These are phyloP conservation scores for Pterocles orientalis DNA, from an alignment of 2,113 vertebrate species.

Conservation along the genomic window DNA sequence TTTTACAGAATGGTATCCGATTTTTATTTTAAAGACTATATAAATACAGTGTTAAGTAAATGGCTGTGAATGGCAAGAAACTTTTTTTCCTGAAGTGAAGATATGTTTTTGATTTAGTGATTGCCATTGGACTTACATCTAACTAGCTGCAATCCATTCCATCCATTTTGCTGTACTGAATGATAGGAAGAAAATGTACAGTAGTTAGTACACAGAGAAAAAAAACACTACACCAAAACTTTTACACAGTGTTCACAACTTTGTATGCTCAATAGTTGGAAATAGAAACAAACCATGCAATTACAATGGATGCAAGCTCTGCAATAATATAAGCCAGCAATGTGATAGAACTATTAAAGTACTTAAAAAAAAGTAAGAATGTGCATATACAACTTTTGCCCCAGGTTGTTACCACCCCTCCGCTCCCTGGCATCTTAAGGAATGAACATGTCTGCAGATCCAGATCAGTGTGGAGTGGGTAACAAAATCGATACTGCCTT, in stretches of 20 bases:
- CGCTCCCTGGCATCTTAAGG: background rate
- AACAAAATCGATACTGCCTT: background rate
- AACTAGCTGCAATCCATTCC: background rate
- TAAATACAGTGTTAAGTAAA: background rate
- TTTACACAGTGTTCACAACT: background rate
- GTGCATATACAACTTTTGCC: background rate
- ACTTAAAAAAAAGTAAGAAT: background rate
- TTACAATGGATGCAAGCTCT: background rate
- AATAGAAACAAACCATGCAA: background rate
- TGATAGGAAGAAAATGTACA: background rate
- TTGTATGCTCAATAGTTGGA: background rate
- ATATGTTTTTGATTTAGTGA: background rate
- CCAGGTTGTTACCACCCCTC: background rate
- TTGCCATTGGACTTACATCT: background rate
- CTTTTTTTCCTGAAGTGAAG: background rate
- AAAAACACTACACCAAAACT: background rate
- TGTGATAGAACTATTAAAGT: background rate
- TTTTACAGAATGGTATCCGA: background rate
- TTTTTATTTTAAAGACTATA: constrained; percentile 17
- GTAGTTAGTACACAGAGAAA: background rate
- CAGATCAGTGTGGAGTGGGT: background rate
- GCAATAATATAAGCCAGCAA: background rate
- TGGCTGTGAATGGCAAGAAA: background rate
- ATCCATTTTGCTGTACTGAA: background rate
- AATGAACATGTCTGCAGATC: background rate